Base-by-base conservation (phyloP, 2,113 vertebrate genomes). In the Bungarus multicinctus region DNA sequence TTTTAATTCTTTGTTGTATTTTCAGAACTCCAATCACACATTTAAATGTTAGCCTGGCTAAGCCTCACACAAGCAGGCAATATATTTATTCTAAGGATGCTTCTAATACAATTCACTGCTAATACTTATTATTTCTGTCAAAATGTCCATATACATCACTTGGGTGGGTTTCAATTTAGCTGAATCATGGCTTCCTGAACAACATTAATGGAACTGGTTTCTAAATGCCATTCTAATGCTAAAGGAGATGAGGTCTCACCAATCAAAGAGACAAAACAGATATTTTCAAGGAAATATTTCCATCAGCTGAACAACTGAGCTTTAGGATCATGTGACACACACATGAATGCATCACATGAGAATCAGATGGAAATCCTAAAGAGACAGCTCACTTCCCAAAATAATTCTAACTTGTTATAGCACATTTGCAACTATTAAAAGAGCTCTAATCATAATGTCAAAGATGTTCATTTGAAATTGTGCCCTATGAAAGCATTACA, bases 361-460 rank as follows among this genome's bases (percentile, higher is more conserved):
- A 18, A 85, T n/a, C 69, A 89, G 43, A 58, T 58, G 43, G 30
- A 54, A 89, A 89, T 89, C 69, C 69, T 89, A 69, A 81, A 43
- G 87, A 89, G 88, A 89, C 39, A 85, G 10, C 69, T 58, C 88
- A 57, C 43, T 89, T 89, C 92, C 54, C 55, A 89, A 89, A 85
- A 89, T 92, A 86, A 25, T 91, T 91, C 47, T 11, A 85, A 92
- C 43, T 58, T 52, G 88, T 85, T 89, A 85, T 50, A 85, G 20
- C 58, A 92, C 58, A 88, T 92, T 39, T 92, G 91, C 69, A 50
- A 60, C 92, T 89, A 85, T 92, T 85, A 52, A 89, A 92, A 92
- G 54, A 58, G 22, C 52, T 89, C 39, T 58, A 58, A 92, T 92
- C 53, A 89, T 58, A 85, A 81, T 52, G 88, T 85, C 53, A 92